Evolutionary conservation across 2,888 invertebrate genomes (phyloP).

Genomic region (Notodonta ziczac): DNA sequence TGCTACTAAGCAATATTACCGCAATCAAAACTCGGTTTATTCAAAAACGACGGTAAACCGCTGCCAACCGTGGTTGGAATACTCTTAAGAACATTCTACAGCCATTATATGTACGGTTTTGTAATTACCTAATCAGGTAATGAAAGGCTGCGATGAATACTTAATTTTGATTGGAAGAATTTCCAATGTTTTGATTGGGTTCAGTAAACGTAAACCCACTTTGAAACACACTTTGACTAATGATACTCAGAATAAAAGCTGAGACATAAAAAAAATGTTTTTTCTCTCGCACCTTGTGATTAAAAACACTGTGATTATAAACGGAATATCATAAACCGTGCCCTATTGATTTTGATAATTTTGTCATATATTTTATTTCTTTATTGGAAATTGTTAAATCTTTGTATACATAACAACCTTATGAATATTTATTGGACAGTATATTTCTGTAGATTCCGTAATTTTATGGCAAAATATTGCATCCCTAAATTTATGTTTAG

Average conservation of each 20-base stretch:
- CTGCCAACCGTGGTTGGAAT: constrained; percentile 20
- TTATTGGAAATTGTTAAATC: too few species aligned
- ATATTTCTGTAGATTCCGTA: background rate
- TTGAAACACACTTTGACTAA: too few species aligned
- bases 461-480: background rate
- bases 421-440: too few species aligned
- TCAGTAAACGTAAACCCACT: background rate
- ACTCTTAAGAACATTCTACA: constrained; percentile 17
- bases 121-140: constrained; percentile 12
- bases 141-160: background rate
- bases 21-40: constrained; percentile 61
- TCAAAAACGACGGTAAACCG: constrained; percentile 36
- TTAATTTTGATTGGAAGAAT: background rate
- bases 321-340: too few species aligned
- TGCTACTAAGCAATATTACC: constrained; percentile 58
- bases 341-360: too few species aligned
- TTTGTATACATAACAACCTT: too few species aligned
- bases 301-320: too few species aligned
- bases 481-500: background rate
- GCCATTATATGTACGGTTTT: constrained; percentile 17
- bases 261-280: too few species aligned
- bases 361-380: too few species aligned
- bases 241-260: too few species aligned
- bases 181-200: background rate
- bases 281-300: too few species aligned